These are phyloP conservation scores for Philopedon plagiatum DNA, from an alignment of 2,888 invertebrate genomes.

Conservation along the genomic window DNA sequence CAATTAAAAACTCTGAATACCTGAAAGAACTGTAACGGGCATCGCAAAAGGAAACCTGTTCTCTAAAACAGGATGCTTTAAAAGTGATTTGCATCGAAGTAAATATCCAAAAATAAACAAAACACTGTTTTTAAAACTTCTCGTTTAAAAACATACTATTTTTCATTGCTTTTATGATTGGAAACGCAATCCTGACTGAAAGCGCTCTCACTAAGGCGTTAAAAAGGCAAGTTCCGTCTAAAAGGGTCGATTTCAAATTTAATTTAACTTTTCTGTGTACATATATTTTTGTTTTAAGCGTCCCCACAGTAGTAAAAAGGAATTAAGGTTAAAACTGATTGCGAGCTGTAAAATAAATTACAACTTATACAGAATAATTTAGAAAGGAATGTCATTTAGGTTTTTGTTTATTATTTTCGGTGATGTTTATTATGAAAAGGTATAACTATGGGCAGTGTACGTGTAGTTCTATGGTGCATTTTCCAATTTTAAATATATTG, in stretches of 20 bases:
- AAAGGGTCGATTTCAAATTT: neutral
- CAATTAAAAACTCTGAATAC: conserved; percentile 1
- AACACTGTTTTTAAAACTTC: neutral
- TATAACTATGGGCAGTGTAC: no score
- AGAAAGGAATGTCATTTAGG: no score
- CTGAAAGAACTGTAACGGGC: neutral
- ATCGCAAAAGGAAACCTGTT: neutral
- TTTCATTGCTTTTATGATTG: neutral
- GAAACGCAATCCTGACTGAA: neutral
- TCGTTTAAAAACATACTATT: neutral
- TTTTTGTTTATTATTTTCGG: no score
- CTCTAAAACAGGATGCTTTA: neutral
- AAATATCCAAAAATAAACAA: neutral
- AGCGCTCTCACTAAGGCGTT: neutral
- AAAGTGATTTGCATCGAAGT: neutral
- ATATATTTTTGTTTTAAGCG: no score
- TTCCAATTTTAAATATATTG: no score
- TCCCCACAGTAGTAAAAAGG: no score
- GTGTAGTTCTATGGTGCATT: no score
- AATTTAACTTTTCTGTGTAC: neutral
- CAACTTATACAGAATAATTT: no score
- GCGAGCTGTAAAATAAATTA: no score
- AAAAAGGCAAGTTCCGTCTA: neutral
- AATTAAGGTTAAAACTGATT: no score
- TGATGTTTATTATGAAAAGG: no score